Evolutionary conservation across 2,113 vertebrate species (phyloP).

Genomic region (Chinchilla lanigera): DNA sequence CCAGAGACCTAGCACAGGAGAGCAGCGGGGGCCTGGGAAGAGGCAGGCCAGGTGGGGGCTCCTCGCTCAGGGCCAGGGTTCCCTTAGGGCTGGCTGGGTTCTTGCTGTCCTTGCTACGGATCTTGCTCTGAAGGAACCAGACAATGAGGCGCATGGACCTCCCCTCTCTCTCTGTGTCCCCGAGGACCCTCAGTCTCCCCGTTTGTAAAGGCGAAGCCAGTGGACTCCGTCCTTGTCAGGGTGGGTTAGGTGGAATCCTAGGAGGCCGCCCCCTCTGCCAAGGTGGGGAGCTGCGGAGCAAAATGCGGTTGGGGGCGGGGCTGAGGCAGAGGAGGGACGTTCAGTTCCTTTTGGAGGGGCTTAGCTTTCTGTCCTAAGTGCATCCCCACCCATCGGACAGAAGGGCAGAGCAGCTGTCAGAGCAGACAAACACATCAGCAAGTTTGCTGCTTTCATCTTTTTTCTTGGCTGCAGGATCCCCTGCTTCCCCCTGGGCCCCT

Average conservation of each 20-base stretch:
- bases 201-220: neutral
- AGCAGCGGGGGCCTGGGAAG: fast-evolving
- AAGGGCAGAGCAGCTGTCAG: neutral
- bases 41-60: fast-evolving
- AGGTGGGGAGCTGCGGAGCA: neutral
- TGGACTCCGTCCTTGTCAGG: neutral
- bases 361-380: neutral
- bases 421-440: neutral
- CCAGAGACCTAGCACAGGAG: neutral
- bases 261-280: neutral
- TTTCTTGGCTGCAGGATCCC: neutral
- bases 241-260: neutral
- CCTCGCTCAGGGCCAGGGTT: fast-evolving
- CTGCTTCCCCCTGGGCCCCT: too few species aligned
- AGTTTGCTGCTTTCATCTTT: neutral
- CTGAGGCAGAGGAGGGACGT: neutral
- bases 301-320: neutral
- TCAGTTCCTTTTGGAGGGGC: neutral
- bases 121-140: neutral
- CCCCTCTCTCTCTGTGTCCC: neutral
- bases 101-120: neutral
- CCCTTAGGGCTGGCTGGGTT: neutral
- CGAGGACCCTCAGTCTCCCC: neutral
- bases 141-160: neutral
- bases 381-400: neutral